Evolutionary conservation across 1,140 invertebrate species (phyloP).

Genomic region (Anadara kagoshimensis): DNA sequence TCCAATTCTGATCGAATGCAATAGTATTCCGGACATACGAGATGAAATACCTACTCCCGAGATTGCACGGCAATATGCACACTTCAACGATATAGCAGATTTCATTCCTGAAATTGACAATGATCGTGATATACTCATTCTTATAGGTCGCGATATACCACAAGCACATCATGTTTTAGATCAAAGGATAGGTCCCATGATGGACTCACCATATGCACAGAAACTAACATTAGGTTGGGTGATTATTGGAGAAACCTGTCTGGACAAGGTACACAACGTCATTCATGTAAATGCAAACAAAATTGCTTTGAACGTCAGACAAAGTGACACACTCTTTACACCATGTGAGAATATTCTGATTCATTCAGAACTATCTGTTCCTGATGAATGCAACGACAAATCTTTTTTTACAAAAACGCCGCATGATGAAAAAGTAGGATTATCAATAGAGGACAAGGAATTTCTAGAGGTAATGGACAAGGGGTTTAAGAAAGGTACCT

Average conservation of each 20-base stretch:
- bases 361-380: background rate
- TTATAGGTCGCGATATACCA: slow-evolving; percentile 33
- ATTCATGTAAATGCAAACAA: slow-evolving; percentile 3
- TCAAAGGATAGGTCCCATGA: background rate
- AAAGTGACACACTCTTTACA: background rate
- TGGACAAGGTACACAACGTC: too few relatives aligned
- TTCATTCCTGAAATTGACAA: slow-evolving; percentile 8
- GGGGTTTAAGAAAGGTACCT: background rate
- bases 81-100: slow-evolving; percentile 13
- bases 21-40: slow-evolving; percentile 15
- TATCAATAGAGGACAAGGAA: slow-evolving; percentile 22
- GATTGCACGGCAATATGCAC: background rate
- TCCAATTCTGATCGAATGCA: slow-evolving; percentile 31
- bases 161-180: slow-evolving; percentile 31
- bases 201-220: slow-evolving; percentile 27
- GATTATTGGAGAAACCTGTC: slow-evolving; percentile 27
- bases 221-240: slow-evolving; percentile 26
- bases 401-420: slow-evolving; percentile 7
- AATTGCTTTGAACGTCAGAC: background rate
- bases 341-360: slow-evolving; percentile 6
- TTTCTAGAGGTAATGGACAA: slow-evolving; percentile 18
- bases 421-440: slow-evolving; percentile 24
- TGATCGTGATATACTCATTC: background rate
- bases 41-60: slow-evolving; percentile 22
- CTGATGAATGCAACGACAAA: background rate